phyloP scores from a whole-genome alignment of 2,888 invertebrate species.

The Hirtodrosophila alboralis region DNA sequence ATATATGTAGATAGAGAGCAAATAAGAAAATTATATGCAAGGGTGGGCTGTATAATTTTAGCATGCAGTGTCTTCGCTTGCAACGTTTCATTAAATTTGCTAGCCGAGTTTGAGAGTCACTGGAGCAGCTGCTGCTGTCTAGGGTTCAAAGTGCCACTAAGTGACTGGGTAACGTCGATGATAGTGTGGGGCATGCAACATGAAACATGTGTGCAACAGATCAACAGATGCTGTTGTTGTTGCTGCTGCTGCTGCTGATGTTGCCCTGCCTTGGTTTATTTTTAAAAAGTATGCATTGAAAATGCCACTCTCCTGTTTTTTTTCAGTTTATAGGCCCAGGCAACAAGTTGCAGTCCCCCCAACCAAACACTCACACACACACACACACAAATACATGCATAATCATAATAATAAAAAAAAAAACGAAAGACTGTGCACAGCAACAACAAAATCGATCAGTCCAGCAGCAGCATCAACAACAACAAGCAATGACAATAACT shows the following conservation, averaged over 20 bases:
- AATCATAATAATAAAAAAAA: slow-evolving; percentile 46
- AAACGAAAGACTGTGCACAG: slow-evolving; percentile 36
- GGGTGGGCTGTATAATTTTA: slow-evolving; percentile 41
- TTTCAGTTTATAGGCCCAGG: slow-evolving; percentile 36
- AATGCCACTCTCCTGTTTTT: slow-evolving; percentile 54
- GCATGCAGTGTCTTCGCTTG: slow-evolving; percentile 35
- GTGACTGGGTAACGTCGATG: slow-evolving; percentile 66
- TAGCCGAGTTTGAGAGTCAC: slow-evolving; percentile 42
- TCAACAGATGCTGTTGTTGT: slow-evolving; percentile 43
- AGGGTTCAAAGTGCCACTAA: slow-evolving; percentile 72
- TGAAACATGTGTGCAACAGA: slow-evolving; percentile 56
- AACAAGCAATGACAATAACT: slow-evolving; percentile 57
- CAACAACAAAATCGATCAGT: slow-evolving; percentile 57
- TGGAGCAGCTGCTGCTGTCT: slow-evolving; percentile 41
- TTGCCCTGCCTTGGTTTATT: slow-evolving; percentile 64
- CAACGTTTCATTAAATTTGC: slow-evolving; percentile 43
- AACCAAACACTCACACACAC: slow-evolving; percentile 21
- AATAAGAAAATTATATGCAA: slow-evolving; percentile 25
- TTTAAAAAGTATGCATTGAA: slow-evolving; percentile 52
- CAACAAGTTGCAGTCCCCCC: slow-evolving; percentile 69
- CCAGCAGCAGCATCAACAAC: slow-evolving; percentile 38
- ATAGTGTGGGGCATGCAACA: slow-evolving; percentile 46
- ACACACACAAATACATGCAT: slow-evolving; percentile 25
- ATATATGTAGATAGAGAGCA: not conserved
- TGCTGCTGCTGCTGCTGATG: slow-evolving; percentile 17